These are phyloP conservation scores for Agapornis canus DNA, from an alignment of 2,797 vertebrate species.

Conservation along the genomic window DNA sequence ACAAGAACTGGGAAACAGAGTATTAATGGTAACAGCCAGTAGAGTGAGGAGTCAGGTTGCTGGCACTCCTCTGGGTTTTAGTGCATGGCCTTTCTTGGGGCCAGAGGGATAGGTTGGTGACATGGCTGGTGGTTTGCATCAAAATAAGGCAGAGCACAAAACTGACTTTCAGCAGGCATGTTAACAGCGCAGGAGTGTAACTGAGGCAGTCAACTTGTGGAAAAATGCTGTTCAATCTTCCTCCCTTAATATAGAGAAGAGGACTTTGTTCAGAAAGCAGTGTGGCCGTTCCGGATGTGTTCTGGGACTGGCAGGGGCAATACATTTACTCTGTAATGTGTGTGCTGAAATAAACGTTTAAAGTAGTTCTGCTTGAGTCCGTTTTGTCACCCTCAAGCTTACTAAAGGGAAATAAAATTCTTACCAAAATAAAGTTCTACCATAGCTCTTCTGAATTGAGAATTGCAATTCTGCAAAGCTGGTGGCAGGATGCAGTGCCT, in stretches of 20 bases:
- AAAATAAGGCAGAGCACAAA: background rate
- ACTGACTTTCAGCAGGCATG: background rate
- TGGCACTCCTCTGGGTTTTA: background rate
- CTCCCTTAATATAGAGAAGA: background rate
- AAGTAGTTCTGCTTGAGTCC: background rate
- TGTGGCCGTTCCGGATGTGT: background rate
- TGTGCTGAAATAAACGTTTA: background rate
- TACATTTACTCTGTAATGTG: background rate
- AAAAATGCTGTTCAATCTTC: background rate
- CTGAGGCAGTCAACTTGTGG: background rate
- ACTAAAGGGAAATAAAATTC: background rate
- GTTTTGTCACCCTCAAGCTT: background rate
- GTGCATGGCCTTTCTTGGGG: background rate
- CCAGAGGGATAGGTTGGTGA: background rate
- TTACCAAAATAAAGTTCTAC: background rate
- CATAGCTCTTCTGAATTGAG: background rate
- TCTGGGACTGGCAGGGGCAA: background rate
- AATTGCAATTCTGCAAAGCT: background rate
- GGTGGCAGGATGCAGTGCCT: background rate
- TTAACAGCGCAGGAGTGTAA: background rate
- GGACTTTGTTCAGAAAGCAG: background rate
- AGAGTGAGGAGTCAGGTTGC: background rate
- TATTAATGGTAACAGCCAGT: background rate
- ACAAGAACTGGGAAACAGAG: background rate
- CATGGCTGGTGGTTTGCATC: background rate